Evolutionary conservation across 1,140 invertebrate species (phyloP), one percentile per base, ranked within the genome.

Genomic region (Penaeus japonicus): DNA sequence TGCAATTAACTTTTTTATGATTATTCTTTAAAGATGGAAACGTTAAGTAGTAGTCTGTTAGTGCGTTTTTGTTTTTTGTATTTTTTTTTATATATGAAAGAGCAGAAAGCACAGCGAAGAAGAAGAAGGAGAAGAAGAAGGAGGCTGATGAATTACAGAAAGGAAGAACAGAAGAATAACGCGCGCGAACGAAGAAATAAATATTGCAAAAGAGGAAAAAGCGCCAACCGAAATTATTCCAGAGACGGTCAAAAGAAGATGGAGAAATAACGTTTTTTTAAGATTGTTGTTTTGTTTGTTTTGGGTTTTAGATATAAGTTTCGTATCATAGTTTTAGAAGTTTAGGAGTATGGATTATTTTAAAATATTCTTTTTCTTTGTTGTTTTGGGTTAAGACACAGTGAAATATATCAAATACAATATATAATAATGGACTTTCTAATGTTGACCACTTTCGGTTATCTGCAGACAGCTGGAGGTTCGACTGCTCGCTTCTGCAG

Each of bases 1-100:
- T 47, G 47, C 47, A 47, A 15, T 57, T 82, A 57, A 24, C 30
- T 39, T 73, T 73, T 73, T 73, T 30, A 18, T 32, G 27, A 30
- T 73, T 73, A 18, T 30, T 55, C 47, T 82, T 82, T 82, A 82
- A 24, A 57, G 39, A 75, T 39, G 24, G 73, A 82, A 57, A 78
- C 73, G 62, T 85, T 85, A 85, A 85, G 32, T 27, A 57, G 73
- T 77, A 78, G 47, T 54, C 53, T 84, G 65, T 85, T 78, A 73
- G 70, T 73, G 35, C 47, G 77, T 35, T 79, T 24, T 73, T 73
- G 27, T 73, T 73, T 24, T 30, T 30, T 73, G 17, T 18, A 4
- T 30, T 18, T 27, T 4, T 73, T 27, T 73, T 32, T 30, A 30
- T 32, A 73, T 27, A 73, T 32, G 35, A 55, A 55, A 82, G 79